Evolutionary conservation across 2,113 vertebrate species (phyloP), one percentile per base, ranked within the genome.

Genomic region (Dryoscopus gambensis): DNA sequence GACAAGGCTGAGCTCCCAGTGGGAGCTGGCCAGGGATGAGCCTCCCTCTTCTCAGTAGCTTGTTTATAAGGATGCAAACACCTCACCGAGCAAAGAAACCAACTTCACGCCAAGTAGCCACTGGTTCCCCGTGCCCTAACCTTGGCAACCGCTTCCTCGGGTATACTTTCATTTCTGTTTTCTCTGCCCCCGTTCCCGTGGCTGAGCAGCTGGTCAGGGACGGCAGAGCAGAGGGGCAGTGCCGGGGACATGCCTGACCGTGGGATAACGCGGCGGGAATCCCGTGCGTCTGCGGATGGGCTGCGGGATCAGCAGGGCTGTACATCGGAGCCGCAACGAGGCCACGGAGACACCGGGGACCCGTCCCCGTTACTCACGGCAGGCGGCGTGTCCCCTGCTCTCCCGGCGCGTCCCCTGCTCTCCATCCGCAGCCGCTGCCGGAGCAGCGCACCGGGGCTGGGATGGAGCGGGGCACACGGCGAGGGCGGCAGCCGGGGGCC

Each of bases 251-350:
- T 6, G 25, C 10, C 46, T 11, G 56, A 24, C n/a, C 13, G 46
- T 2, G 10, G 37, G 17, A 5, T 5, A 39, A 7, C 0, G 1
- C 0, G 0, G 30, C 5, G 21, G 23, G 24, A n/a, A 7, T 9
- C 28, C 55, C 3, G 39, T 1, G 30, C 4, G 1, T 9, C 19
- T 9, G 11, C 0, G 24, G 60, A 0, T 2, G 56, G 65, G 60
- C 64, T 69, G 69, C 3, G 28, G 27, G 33, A 39, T 18, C 59
- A 49, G 4, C 67, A 0, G 23, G 46, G 42, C 65, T 33, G 55
- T 2, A 4, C 47, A 0, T 27, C 1, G 31, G 30, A 39, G 78
- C 35, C 3, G 0, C 12, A 4, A 2, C 60, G 15, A 13, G 12
- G n/a, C 59, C 50, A 1, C 21, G 62, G 50, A 47, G 10, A 31